Percentiles rank a stretch among this genome's conserved stretches.
Evolutionary conservation across 2,888 invertebrate genomes (phyloP).

Genomic region (Lithodes maja): DNA sequence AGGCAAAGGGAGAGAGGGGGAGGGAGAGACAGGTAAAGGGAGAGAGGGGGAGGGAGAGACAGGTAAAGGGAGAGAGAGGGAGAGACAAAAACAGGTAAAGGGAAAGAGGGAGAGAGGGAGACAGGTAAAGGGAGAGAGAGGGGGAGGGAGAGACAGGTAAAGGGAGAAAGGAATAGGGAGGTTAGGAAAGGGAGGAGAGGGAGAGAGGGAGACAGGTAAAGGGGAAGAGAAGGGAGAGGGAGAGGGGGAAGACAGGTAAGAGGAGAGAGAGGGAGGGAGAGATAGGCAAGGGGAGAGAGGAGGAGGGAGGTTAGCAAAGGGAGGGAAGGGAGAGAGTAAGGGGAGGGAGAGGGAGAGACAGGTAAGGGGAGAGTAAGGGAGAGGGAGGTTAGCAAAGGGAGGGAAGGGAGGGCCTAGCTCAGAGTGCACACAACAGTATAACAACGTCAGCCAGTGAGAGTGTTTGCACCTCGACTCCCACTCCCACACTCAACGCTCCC

Average conservation of each 20-base stretch:
- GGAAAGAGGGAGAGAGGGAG: conserved; percentile 15
- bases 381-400: neutral
- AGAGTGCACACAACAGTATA: neutral
- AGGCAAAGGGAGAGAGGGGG: neutral
- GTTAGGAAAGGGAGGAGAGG: neutral
- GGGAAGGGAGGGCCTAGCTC: neutral
- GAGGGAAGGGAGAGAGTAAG: no score
- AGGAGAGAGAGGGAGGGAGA: neutral
- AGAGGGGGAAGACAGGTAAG: neutral
- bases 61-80: conserved; percentile 23
- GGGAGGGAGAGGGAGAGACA: neutral
- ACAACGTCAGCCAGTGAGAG: neutral
- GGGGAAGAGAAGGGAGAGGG: neutral
- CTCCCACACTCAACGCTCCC: neutral
- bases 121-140: conserved; percentile 32
- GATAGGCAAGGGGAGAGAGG: neutral
- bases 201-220: neutral
- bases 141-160: conserved; percentile 29
- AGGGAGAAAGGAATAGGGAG: conserved; percentile 19
- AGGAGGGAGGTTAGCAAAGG: neutral
- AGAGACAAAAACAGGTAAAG: neutral
- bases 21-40: neutral
- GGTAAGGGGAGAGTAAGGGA: neutral
- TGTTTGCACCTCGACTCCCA: neutral
- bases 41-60: neutral